These are phyloP conservation scores for Meriones psammophilus DNA, from an alignment of 2,797 vertebrate genomes.

Conservation along the genomic window DNA sequence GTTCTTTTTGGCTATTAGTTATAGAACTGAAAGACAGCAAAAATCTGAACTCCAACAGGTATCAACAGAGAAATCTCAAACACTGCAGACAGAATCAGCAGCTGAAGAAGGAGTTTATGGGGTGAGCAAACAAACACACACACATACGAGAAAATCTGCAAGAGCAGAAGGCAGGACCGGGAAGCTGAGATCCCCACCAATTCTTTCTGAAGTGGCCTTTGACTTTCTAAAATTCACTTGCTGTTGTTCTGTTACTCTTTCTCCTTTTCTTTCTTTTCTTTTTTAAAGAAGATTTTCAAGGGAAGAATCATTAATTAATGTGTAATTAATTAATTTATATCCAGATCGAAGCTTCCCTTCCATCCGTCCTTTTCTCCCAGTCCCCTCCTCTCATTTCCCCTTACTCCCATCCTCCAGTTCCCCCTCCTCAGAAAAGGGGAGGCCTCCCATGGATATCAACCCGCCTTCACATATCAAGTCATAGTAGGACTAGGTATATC, in stretches of 20 bases:
- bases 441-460: no score
- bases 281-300: background rate
- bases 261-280: background rate
- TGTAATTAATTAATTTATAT: no score
- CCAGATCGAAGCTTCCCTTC: no score
- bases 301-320: background rate
- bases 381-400: no score
- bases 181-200: background rate
- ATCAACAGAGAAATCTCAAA: background rate
- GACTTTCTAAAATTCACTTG: background rate
- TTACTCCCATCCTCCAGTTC: no score
- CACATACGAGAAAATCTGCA: background rate
- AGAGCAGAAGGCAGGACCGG: background rate
- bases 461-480: no score
- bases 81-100: background rate
- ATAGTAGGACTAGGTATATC: no score
- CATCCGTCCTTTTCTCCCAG: no score
- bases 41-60: background rate
- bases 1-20: no score
- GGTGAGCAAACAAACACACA: background rate
- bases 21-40: background rate
- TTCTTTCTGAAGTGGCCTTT: background rate
- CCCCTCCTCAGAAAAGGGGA: no score
- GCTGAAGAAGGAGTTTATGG: background rate
- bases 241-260: background rate